Percentiles rank a stretch among this genome's conserved stretches.
Conservation (phyloP, 2,888 invertebrate species). For the Stenotaenia linearis region DNA sequence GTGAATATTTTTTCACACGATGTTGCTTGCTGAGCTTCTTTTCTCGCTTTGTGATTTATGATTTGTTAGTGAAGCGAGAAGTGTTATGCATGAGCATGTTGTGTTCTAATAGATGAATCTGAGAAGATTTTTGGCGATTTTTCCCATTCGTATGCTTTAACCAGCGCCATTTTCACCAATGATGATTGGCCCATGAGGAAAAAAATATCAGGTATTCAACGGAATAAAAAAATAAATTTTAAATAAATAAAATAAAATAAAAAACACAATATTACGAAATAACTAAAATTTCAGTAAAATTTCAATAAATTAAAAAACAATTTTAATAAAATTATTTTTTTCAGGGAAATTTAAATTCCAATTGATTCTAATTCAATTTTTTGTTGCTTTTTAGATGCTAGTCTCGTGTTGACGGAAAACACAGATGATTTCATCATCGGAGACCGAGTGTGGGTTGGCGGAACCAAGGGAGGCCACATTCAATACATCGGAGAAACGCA, state of each 20-base stretch:
- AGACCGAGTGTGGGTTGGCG: slow-evolving; percentile 89
- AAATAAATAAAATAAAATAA: not conserved
- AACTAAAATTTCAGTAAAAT: not conserved
- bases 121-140: not conserved
- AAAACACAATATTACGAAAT: not conserved
- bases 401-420: slow-evolving; percentile 67
- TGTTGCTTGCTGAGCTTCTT: not conserved
- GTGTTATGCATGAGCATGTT: not conserved
- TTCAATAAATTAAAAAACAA: not conserved
- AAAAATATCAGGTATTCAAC: slow-evolving; percentile 29
- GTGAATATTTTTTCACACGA: not conserved
- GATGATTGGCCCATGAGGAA: slow-evolving; percentile 28
- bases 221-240: not conserved
- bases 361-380: not conserved
- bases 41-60: no score
- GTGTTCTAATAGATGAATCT: not conserved
- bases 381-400: slow-evolving; percentile 34
- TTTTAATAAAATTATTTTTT: not conserved
- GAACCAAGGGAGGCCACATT: slow-evolving; percentile 83
- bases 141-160: not conserved
- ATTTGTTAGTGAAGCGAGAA: not conserved
- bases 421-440: slow-evolving; percentile 95
- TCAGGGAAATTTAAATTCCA: no score
- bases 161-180: slow-evolving; percentile 29
- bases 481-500: slow-evolving; percentile 92